A percentile compares a stretch with the other conserved stretches of the same genome.
Evolutionary conservation across 2,888 invertebrate species (phyloP).

Genomic region (Synergus laeviventris): DNA sequence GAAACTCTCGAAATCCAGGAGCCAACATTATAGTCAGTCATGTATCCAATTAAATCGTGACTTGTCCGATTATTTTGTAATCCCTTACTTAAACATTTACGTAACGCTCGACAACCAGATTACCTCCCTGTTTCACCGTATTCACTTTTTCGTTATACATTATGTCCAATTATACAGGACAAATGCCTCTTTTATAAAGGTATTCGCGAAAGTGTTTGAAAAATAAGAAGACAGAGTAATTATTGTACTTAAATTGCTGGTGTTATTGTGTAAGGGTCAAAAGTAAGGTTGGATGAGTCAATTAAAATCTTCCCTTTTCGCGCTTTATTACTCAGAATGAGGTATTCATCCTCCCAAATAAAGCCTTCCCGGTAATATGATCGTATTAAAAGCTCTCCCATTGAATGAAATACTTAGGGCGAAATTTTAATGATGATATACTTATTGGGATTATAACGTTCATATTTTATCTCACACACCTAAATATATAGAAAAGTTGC

Average conservation of each 20-base stretch:
- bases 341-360: slow-evolving; percentile 34
- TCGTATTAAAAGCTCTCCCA: slow-evolving; percentile 36
- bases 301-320: slow-evolving; percentile 17
- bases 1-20: not conserved
- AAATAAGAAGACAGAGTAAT: slow-evolving; percentile 15
- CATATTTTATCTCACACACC: slow-evolving; percentile 3
- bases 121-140: slow-evolving; percentile 10
- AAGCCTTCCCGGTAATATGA: slow-evolving; percentile 37
- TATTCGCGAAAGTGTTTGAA: not conserved
- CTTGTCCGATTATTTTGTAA: slow-evolving; percentile 36
- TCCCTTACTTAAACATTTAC: slow-evolving; percentile 38
- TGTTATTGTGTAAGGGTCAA: slow-evolving; percentile 6
- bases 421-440: slow-evolving; percentile 36
- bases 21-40: slow-evolving; percentile 25
- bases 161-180: not conserved
- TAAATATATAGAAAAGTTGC: not conserved
- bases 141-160: slow-evolving; percentile 1
- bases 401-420: slow-evolving; percentile 39
- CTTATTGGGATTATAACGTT: slow-evolving; percentile 39
- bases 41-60: slow-evolving; percentile 36
- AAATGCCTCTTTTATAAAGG: not conserved
- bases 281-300: slow-evolving; percentile 16
- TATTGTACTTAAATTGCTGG: slow-evolving; percentile 28
- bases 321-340: slow-evolving; percentile 36
- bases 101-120: slow-evolving; percentile 27